These are phyloP conservation scores for Erythrocercus mccallii DNA, from an alignment of 2,113 vertebrate species.

Conservation along the genomic window DNA sequence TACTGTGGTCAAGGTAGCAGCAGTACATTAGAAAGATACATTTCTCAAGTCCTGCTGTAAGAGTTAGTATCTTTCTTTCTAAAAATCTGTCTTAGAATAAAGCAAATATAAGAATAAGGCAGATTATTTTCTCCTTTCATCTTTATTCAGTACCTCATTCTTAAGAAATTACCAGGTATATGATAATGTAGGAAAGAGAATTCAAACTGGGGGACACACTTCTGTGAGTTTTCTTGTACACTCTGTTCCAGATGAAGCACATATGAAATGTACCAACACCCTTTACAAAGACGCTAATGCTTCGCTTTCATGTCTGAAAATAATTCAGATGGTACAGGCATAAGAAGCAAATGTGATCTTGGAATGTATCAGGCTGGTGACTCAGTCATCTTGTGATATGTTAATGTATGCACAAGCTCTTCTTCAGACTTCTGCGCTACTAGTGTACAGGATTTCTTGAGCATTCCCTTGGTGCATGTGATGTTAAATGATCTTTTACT, in stretches of 20 bases:
- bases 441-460: background rate
- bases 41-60: background rate
- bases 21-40: background rate
- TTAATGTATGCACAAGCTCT: constrained; percentile 47
- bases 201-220: background rate
- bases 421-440: background rate
- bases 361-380: constrained; percentile 52
- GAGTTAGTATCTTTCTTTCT: background rate
- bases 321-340: constrained; percentile 40
- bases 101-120: background rate
- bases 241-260: background rate
- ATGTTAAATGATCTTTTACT: background rate
- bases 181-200: background rate
- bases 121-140: background rate
- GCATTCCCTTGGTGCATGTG: background rate
- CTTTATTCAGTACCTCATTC: background rate
- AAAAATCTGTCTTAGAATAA: background rate
- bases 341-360: constrained; percentile 46
- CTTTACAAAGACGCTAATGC: background rate
- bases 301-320: constrained; percentile 39
- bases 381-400: constrained; percentile 59
- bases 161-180: background rate
- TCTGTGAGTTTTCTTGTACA: background rate
- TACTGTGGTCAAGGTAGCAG: background rate
- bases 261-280: constrained; percentile 23